phyloP scores from a whole-genome alignment of 2,797 vertebrate genomes.

The Rhinophrynus dorsalis region DNA sequence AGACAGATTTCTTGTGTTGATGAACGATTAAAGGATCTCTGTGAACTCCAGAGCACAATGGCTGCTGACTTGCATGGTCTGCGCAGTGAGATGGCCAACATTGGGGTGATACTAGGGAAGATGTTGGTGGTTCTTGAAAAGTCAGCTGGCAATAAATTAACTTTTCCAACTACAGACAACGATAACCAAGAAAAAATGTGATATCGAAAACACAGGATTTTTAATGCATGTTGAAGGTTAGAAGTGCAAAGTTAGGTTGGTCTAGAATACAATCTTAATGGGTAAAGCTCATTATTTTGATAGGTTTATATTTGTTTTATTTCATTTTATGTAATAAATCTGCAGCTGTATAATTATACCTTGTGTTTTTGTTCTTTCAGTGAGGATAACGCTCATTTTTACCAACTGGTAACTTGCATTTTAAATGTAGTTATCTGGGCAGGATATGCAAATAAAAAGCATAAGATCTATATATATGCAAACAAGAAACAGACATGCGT shows the following conservation, averaged over 20 bases:
- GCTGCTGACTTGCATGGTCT: slow-evolving; percentile 25
- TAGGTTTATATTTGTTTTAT: too few species aligned
- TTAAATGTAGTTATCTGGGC: too few species aligned
- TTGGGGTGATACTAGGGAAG: slow-evolving; percentile 30
- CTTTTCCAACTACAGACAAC: background rate
- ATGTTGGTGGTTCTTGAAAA: slow-evolving; percentile 32
- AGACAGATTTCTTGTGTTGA: background rate
- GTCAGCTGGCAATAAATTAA: background rate
- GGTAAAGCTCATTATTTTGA: too few species aligned
- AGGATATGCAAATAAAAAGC: too few species aligned
- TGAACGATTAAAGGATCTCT: slow-evolving; percentile 12
- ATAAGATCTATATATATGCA: too few species aligned
- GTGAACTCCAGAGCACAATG: slow-evolving; percentile 26
- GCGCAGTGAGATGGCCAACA: slow-evolving; percentile 34
- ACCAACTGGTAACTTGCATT: too few species aligned
- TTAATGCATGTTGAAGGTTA: background rate
- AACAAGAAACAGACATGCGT: too few species aligned
- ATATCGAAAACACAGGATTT: background rate
- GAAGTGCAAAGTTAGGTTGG: background rate
- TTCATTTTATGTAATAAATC: too few species aligned
- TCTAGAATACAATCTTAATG: too few species aligned
- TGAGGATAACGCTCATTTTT: too few species aligned
- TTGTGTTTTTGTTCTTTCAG: too few species aligned
- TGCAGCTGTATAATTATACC: too few species aligned
- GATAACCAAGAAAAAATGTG: background rate